phyloP scores from a whole-genome alignment of 2,888 invertebrate genomes.

The Antheraea yamamai region DNA sequence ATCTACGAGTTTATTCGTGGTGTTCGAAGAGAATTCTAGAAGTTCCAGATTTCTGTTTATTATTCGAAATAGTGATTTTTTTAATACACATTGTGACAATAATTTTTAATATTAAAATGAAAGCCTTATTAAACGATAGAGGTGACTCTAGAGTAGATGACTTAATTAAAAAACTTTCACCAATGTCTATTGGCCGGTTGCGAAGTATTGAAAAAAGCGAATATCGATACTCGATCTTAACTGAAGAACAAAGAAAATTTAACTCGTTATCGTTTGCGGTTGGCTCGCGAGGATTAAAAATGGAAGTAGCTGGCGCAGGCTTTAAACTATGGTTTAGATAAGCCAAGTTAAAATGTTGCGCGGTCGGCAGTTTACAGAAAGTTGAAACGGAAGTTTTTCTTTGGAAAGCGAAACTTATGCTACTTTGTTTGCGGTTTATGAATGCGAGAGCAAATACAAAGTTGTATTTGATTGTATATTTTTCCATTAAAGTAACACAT shows the following conservation, averaged over 20 bases:
- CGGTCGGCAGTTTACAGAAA: constrained; percentile 61
- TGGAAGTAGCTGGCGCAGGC: constrained; percentile 63
- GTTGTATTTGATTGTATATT: not conserved
- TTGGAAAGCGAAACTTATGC: constrained; percentile 42
- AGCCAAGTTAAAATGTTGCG: constrained; percentile 62
- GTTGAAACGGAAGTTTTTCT: constrained; percentile 58
- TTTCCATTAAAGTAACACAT: not conserved
- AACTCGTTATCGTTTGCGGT: constrained; percentile 67
- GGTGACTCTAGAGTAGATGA: constrained; percentile 43
- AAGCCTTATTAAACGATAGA: constrained; percentile 24
- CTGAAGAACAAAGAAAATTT: constrained; percentile 74
- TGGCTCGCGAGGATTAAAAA: constrained; percentile 67
- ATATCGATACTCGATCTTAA: constrained; percentile 65
- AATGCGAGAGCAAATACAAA: constrained; percentile 24
- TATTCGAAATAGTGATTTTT: not conserved
- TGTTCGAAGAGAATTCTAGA: too few species aligned
- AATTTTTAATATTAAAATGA: constrained; percentile 28
- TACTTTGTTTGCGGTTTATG: constrained; percentile 24
- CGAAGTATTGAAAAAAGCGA: constrained; percentile 73
- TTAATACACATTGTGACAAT: not conserved
- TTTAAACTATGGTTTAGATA: constrained; percentile 75
- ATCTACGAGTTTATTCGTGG: too few species aligned
- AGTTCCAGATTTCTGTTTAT: not conserved
- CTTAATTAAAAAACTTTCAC: constrained; percentile 66
- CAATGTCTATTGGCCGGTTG: constrained; percentile 49